Evolutionary conservation across 2,888 invertebrate genomes (phyloP), one percentile per base, ranked within the genome.

Genomic region (Scaptomyza polygonia): DNA sequence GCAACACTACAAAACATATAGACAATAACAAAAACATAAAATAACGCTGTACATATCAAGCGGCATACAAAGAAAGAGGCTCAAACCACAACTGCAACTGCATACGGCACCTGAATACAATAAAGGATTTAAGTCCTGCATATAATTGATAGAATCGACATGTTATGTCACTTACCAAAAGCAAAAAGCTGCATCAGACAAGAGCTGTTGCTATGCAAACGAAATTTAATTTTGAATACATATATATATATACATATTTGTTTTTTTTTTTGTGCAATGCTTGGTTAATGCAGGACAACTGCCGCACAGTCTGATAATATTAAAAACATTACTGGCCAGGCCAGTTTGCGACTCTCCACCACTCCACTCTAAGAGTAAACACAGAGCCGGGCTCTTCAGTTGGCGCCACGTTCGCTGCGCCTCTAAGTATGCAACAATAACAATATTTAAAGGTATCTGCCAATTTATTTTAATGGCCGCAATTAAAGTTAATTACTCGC

Each of bases 401-500:
- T 68, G 70, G 72, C 49, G 47, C 54, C 62, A 62, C 61, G 72
- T 66, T 40, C 71, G 56, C 54, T 65, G 66, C 69, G 71, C 69
- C 72, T 67, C 78, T 75, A 78, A 88, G 88, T 82, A 78, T 82
- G 79, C 84, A 87, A 85, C 85, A 88, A 87, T 87, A 89, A 88
- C 88, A 89, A 86, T 88, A 88, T 89, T 89, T 88, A 88, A 89
- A 90, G 89, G 88, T 90, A 88, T 89, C 88, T 89, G 90, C 90
- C 90, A 89, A 90, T 90, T 89, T 89, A 89, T 88, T 89, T 90
- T 90, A 90, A 90, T 89, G 90, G 82, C 80, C 77, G 77, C 89
- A 90, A 89, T 90, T 90, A 89, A 90, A 89, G 89, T 90, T 90
- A 90, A 90, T 90, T 90, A 89, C 89, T 86, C 89, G 89, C 88